Base-by-base conservation (phyloP, 2,797 vertebrate genomes). In the Spea hammondii region DNA sequence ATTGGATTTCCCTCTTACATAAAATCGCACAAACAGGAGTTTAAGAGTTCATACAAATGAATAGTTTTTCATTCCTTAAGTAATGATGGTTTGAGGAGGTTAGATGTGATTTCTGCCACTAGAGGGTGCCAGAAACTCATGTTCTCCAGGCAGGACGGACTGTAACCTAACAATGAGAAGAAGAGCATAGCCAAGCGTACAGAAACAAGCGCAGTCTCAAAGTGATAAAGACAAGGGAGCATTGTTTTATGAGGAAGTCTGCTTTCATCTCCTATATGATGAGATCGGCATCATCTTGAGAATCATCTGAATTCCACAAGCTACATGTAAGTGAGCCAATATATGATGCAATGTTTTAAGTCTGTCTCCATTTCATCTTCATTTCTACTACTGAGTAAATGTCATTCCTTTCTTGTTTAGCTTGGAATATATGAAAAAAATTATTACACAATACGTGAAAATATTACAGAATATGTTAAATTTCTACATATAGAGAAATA, bases 201-300 rank as follows among this genome's bases (percentile, higher is more conserved):
- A 67, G 74, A 82, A 67, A 82, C 69, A 68, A 68, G 68, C 45
- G 67, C 79, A 76, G 68, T 76, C 62, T 53, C 68, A 76, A 80
- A 80, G 74, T 76, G 73, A 49, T 62, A 59, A 73, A 82, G 70
- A 73, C 70, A 77, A 82, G 79, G 51, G 69, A 77, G 79, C 79
- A 77, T 72, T 82, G 74, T 77, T 77, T 72, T 65, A 82, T 54
- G 32, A 60, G 74, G 70, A 64, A 82, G 75, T 65, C 74, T 72
- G 66, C 74, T 77, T 77, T 82, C 64, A 77, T 81, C 68, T 72
- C 32, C 69, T 60, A 68, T 54, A 54, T 69, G 55, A 65, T 44
- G 64, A 72, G 48, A 51, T 67, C n/a, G 60, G 54, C 72, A 55
- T 72, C 70, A 68, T 77, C 54, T 82, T 82, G 44, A 82, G 55